Conservation (phyloP, 2,888 invertebrate genomes). For the Phalangium opilio region DNA sequence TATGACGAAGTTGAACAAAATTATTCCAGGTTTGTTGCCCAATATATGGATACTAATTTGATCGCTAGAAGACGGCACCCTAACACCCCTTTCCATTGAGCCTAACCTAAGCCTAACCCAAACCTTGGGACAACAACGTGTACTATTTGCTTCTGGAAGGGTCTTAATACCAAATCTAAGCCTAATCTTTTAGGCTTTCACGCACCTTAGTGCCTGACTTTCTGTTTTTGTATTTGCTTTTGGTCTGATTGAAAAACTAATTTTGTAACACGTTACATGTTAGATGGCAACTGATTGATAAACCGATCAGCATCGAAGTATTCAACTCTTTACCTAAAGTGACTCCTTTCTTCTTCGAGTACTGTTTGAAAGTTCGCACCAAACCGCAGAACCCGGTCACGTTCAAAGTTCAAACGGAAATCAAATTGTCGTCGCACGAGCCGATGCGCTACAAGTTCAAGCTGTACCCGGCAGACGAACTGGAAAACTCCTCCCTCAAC, state of each 20-base stretch:
- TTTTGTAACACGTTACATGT: too few species aligned
- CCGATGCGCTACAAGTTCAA: slow-evolving; percentile 27
- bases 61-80: too few species aligned
- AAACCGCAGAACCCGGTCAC: slow-evolving; percentile 22
- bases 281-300: slow-evolving; percentile 35
- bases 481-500: slow-evolving; percentile 24
- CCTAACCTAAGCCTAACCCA: too few species aligned
- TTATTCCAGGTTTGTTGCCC: slow-evolving; percentile 21
- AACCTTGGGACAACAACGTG: too few species aligned
- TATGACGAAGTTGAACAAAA: slow-evolving; percentile 22
- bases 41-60: too few species aligned
- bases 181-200: too few species aligned
- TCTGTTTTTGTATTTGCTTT: too few species aligned
- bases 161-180: too few species aligned
- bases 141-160: too few species aligned
- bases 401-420: slow-evolving; percentile 24
- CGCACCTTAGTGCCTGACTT: too few species aligned
- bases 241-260: too few species aligned
- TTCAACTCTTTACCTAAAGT: slow-evolving; percentile 35
- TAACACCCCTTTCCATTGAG: too few species aligned
- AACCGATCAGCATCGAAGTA: slow-evolving; percentile 32
- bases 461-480: slow-evolving; percentile 24
- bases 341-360: slow-evolving; percentile 34
- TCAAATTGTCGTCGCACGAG: slow-evolving; percentile 22
- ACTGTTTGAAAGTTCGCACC: slow-evolving; percentile 23